Percentiles rank a stretch among this genome's conserved stretches.
Conservation (phyloP, 1,140 invertebrate species). For the Lepidurus packardi region DNA sequence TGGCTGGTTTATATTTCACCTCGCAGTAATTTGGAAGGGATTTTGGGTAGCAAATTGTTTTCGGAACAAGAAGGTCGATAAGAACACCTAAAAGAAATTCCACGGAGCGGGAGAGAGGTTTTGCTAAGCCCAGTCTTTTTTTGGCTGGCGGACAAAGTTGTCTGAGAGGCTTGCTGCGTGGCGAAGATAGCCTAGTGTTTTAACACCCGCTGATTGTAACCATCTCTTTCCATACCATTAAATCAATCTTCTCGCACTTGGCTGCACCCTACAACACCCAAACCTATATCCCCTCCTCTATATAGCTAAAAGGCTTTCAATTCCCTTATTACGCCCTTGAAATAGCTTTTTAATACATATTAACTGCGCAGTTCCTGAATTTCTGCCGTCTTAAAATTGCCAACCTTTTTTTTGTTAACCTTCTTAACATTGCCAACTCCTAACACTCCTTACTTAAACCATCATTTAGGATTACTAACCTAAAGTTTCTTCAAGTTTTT, state of each 20-base stretch:
- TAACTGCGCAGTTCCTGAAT: background rate
- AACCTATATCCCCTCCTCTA: background rate
- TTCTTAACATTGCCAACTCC: too few relatives aligned
- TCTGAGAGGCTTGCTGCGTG: background rate
- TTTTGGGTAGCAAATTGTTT: conserved; percentile 10
- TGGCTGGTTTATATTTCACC: conserved; percentile 6
- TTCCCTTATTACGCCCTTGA: background rate
- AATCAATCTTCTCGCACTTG: background rate
- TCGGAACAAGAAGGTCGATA: conserved; percentile 11
- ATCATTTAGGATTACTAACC: too few relatives aligned
- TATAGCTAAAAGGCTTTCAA: background rate
- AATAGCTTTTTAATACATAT: background rate
- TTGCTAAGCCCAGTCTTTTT: background rate
- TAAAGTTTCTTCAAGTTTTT: too few relatives aligned
- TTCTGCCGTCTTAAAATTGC: background rate
- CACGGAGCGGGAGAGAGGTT: background rate
- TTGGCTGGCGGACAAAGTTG: background rate
- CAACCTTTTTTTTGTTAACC: too few relatives aligned
- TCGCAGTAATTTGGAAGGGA: background rate
- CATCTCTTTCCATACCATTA: conserved; percentile 19
- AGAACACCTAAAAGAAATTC: background rate
- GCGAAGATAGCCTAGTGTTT: conserved; percentile 1
- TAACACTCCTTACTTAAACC: too few relatives aligned
- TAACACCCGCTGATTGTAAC: conserved; percentile 15
- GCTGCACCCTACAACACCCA: background rate